Base-by-base conservation (phyloP, 1,140 invertebrate species). In the Euschistus heros region DNA sequence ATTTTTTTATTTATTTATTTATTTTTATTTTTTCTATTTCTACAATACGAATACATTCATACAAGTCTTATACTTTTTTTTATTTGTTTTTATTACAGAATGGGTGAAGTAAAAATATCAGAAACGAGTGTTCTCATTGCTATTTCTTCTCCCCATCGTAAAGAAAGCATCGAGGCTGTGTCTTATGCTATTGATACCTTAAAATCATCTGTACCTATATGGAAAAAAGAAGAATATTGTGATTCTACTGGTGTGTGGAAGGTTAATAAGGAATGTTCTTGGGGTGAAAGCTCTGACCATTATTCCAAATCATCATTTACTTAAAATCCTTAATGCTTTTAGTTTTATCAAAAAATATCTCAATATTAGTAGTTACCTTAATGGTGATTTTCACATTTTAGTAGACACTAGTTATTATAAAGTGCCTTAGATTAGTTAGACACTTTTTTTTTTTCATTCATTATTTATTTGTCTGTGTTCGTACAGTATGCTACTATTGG, bases 211-310 rank as follows among this genome's bases (percentile, higher is more conserved):
- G 92, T 97, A 59, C 93, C 94, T 3, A 94, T 98, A 65, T 98
- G 94, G 94, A 98, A 98, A 76, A 96, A 95, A 76, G 94, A 97
- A 81, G 77, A 91, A 18, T 97, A 96, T 77, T 80, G 80, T 42
- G 80, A 82, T 64, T 71, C 70, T 27, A 61, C 70, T 37, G 33
- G 68, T 20, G 15, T 55, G 44, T 91, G 88, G 88, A 90, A 90
- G 73, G 84, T 88, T 76, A 91, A 90, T 73, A 78, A 79, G 63
- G 88, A 91, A 80, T 90, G 88, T 80, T 75, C 77, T 71, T 89
- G 88, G 87, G 30, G 37, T 37, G 33, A 37, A 37, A 37, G 33
- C 13, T 37, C 33, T 10, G 13, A 10, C 10, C 3, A 10, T 10
- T 10, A 37, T 37, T 4, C 33, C 7, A 37, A 37, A 37, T 37